Evolutionary conservation across 2,113 vertebrate genomes (phyloP).

Genomic region (Psilopsiagon aymara): DNA sequence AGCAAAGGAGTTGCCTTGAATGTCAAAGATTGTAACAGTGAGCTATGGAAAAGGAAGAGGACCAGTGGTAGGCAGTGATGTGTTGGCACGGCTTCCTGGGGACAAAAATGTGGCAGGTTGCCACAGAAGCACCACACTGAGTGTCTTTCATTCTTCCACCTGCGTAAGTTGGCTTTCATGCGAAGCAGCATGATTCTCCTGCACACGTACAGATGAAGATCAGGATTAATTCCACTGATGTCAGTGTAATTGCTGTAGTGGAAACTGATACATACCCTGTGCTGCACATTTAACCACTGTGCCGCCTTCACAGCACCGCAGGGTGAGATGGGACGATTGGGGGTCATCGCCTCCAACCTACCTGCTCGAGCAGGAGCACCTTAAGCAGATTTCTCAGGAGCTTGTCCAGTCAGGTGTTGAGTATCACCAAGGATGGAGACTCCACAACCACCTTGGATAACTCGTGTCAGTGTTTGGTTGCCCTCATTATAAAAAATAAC

Average conservation of each 20-base stretch:
- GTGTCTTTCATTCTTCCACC: neutral
- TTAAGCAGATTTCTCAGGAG: neutral
- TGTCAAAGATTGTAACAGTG: conserved; percentile 14
- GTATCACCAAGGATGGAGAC: neutral
- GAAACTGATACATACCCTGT: neutral
- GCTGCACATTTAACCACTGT: neutral
- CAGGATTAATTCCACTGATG: neutral
- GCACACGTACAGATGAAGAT: neutral
- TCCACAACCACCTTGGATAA: neutral
- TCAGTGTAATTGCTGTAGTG: neutral
- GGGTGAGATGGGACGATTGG: neutral
- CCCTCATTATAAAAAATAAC: neutral
- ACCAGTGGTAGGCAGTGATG: neutral
- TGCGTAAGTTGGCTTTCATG: neutral
- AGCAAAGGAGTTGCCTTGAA: neutral
- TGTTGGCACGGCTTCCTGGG: neutral
- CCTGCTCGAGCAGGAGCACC: neutral
- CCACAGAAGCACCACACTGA: neutral
- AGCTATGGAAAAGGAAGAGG: conserved; percentile 39
- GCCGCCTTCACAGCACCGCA: fast-evolving
- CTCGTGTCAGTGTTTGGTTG: neutral
- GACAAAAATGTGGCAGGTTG: neutral
- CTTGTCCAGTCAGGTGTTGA: neutral
- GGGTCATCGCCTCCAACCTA: fast-evolving
- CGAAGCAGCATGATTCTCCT: neutral